Evolutionary conservation across 2,888 invertebrate genomes (phyloP), one percentile per base, ranked within the genome.

Genomic region (Tryphoninae sp.): DNA sequence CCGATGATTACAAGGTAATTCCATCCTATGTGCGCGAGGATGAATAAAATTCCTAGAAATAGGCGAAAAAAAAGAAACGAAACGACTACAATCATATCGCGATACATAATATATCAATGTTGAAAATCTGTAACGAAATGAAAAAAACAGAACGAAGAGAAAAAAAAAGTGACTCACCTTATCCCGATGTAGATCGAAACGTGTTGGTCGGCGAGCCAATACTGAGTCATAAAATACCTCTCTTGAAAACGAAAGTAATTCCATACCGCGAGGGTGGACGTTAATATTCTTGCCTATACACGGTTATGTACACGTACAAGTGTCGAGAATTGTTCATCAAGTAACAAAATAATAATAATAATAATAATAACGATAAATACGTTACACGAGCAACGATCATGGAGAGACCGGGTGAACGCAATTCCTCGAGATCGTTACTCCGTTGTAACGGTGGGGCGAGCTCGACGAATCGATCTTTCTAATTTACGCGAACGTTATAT

Each of bases 1-100:
- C 83, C 62, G 86, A 87, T 64, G 89, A 91, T 81, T 91, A 92
- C 84, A 92, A 92, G 91, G 92, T 92, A 87, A 51, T 82, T 3
- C 26, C 11, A 42, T n/a, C 26, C 23, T 9, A 45, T 22, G 13
- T 13, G 13, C 45, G 33, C 33, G 6, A 33, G 33, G 33, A 33
- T 4, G 33, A 45, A 11, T 45, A 13, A 19, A 55, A 55, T 19
- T 22, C 26, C 55, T 23, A 45, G 42, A 22, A 67, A 65, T 13
- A 67, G 59, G 16, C 23, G n/a, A 40, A 22, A 59, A 62, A 51
- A 13, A 16, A 8, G 4, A 13, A 62, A 69, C n/a, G 4, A 13
- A 62, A 69, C n/a, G 9, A 1, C 7, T 22, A 22, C 58, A 49
- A 19, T 59, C 19, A 23, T 23, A 13, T 11, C 11, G 13, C 2